Evolutionary conservation across 2,797 vertebrate genomes (phyloP).

Genomic region (Balearica regulorum): DNA sequence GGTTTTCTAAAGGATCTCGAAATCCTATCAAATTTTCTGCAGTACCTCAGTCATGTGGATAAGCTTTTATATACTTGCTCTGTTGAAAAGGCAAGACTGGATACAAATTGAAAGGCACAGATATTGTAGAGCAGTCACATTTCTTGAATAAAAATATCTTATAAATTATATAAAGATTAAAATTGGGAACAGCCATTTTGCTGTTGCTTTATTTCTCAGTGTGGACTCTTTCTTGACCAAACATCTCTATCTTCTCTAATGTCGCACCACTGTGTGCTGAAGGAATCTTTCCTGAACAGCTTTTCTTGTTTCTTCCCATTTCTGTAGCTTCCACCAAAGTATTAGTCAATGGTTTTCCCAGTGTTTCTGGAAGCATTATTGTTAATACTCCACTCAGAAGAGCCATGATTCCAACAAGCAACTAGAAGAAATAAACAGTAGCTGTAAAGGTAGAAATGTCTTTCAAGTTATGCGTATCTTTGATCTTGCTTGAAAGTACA

Average conservation of each 20-base stretch:
- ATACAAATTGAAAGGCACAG: conserved; percentile 20
- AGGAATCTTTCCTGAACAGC: not conserved
- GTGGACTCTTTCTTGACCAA: not conserved
- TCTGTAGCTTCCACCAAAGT: conserved; percentile 85
- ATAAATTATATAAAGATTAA: not conserved
- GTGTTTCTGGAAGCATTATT: conserved; percentile 87
- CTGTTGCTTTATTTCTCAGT: conserved; percentile 19
- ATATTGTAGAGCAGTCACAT: not conserved
- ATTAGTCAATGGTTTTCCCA: conserved; percentile 82
- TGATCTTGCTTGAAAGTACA: not conserved
- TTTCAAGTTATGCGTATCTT: not conserved
- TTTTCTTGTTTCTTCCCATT: conserved; percentile 63
- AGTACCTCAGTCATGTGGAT: not conserved
- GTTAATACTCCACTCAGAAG: conserved; percentile 85
- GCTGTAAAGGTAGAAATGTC: not conserved
- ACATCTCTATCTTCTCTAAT: conserved; percentile 53
- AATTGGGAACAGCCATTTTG: not conserved
- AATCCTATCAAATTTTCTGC: not conserved
- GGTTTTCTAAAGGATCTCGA: not conserved
- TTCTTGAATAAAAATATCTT: conserved; percentile 2
- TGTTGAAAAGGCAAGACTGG: not conserved
- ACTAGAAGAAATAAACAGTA: conserved; percentile 64
- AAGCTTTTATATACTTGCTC: not conserved
- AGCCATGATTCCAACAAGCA: conserved; percentile 85
- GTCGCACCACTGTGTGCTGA: not conserved